These are phyloP conservation scores for Planiliza haematocheilus DNA, from an alignment of 2,113 vertebrate genomes.

Conservation along the genomic window DNA sequence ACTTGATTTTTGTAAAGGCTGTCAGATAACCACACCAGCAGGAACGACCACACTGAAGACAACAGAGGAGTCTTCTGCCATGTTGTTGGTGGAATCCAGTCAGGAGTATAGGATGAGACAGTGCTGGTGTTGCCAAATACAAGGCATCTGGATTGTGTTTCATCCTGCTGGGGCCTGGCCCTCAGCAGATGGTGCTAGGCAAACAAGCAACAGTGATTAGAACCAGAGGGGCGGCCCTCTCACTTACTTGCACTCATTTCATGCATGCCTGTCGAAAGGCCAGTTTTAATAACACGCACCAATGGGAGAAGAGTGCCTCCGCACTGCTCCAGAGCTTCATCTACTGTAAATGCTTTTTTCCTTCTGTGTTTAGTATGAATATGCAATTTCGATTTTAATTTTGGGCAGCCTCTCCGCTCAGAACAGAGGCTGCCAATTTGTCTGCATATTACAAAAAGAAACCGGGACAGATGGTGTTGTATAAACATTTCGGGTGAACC, in stretches of 20 bases:
- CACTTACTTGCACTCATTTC: slow-evolving; percentile 49
- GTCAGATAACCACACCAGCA: not conserved
- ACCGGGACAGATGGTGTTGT: slow-evolving; percentile 47
- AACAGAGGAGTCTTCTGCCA: slow-evolving; percentile 11
- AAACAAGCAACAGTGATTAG: slow-evolving; percentile 79
- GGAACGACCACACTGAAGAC: not conserved
- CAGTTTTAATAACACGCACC: slow-evolving; percentile 68
- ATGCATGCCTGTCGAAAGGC: slow-evolving; percentile 62
- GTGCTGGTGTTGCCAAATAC: slow-evolving; percentile 65
- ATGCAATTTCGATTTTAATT: slow-evolving; percentile 32
- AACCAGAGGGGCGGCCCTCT: slow-evolving; percentile 70
- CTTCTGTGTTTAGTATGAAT: not conserved
- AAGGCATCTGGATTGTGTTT: slow-evolving; percentile 81
- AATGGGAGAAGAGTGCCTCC: slow-evolving; percentile 26
- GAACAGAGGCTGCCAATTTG: slow-evolving; percentile 38
- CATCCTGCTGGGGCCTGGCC: slow-evolving; percentile 56
- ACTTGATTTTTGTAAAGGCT: not conserved
- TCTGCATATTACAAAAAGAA: slow-evolving; percentile 39
- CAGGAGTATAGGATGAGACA: slow-evolving; percentile 46
- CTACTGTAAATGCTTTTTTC: slow-evolving; percentile 16
- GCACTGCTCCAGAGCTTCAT: slow-evolving; percentile 30
- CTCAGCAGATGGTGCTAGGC: slow-evolving; percentile 72
- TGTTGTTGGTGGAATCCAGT: slow-evolving; percentile 33
- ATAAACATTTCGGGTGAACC: slow-evolving; percentile 43
- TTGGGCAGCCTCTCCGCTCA: slow-evolving; percentile 6